phyloP scores from a whole-genome alignment of 2,113 vertebrate genomes.

The Ramphastos sulfuratus region DNA sequence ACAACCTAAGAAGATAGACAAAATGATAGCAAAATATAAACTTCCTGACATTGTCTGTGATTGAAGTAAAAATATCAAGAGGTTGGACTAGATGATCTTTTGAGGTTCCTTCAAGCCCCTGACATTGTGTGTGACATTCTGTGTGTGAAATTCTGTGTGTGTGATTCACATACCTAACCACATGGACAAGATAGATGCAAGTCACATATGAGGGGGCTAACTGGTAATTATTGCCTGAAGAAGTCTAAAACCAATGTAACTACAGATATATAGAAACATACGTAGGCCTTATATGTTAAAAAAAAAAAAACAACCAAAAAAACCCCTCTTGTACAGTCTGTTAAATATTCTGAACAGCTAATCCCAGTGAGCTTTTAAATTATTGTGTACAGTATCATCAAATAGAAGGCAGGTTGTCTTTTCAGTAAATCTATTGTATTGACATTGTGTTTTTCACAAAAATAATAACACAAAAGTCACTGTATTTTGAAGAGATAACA shows the following conservation, averaged over 20 bases:
- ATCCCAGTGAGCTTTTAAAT: background rate
- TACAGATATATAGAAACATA: background rate
- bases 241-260: background rate
- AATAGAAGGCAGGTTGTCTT: background rate
- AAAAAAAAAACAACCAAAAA: background rate
- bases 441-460: background rate
- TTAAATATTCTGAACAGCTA: background rate
- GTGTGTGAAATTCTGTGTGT: no score
- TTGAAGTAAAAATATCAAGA: no score
- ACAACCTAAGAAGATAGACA: no score
- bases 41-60: no score
- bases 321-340: background rate
- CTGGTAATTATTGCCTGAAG: no score
- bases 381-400: background rate
- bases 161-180: no score
- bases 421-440: background rate
- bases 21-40: no score
- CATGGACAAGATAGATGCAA: no score
- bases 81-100: no score
- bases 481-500: background rate
- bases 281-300: rapidly evolving
- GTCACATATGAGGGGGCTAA: no score
- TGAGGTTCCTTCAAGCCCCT: no score
- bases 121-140: no score
- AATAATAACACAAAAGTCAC: background rate